phyloP scores from a whole-genome alignment of 2,888 invertebrate genomes.

The Busseola fusca region DNA sequence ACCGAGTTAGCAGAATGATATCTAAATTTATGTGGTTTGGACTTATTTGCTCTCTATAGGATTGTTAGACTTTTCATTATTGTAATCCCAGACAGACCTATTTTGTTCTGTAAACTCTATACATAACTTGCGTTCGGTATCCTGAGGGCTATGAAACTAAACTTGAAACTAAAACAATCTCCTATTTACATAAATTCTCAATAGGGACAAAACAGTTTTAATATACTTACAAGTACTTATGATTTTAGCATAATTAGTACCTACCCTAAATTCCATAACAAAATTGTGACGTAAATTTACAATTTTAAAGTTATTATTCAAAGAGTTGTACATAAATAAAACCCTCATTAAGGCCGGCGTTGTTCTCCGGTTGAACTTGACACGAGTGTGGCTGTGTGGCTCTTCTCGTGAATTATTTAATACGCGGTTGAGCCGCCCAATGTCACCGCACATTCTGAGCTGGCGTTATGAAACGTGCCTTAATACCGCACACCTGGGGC shows the following conservation, averaged over 20 bases:
- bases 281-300: background rate
- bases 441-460: constrained; percentile 34
- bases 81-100: constrained; percentile 1
- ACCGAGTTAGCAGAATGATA: constrained; percentile 1
- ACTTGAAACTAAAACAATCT: constrained; percentile 7
- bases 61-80: constrained; percentile 13
- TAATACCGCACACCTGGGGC: constrained; percentile 24
- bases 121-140: background rate
- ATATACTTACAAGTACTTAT: constrained; percentile 6
- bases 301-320: constrained; percentile 15
- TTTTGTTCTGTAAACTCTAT: constrained; percentile 6
- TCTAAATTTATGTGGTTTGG: constrained; percentile 7
- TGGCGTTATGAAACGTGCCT: constrained; percentile 30
- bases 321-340: constrained; percentile 31
- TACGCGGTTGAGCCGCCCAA: constrained; percentile 34
- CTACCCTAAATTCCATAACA: constrained; percentile 2
- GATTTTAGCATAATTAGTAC: constrained; percentile 1
- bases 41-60: constrained; percentile 1
- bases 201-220: constrained; percentile 17
- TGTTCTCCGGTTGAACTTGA: constrained; percentile 43
- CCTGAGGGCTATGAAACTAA: constrained; percentile 11
- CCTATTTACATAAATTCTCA: constrained; percentile 15
- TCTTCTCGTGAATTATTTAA: constrained; percentile 54
- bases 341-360: constrained; percentile 32
- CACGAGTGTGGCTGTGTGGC: constrained; percentile 39